Evolutionary conservation across 1,140 invertebrate species (phyloP).

Genomic region (Adoxophyes honmai): DNA sequence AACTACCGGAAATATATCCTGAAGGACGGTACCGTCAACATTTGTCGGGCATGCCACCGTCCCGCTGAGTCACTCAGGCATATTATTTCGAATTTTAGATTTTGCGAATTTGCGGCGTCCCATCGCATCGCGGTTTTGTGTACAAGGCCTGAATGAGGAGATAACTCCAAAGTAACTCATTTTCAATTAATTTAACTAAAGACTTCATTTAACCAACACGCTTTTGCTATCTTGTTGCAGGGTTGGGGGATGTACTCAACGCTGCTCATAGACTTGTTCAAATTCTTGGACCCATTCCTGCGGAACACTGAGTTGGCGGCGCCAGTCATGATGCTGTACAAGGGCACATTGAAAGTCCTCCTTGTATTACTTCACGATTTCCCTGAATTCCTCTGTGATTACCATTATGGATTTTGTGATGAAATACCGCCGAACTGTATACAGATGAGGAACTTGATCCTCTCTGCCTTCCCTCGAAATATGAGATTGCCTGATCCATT

Average conservation of each 20-base stretch:
- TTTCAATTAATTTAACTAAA: no score
- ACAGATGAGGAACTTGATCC: constrained; percentile 98
- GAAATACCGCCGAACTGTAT: constrained; percentile 99
- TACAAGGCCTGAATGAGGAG: no score
- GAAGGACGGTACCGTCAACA: no score
- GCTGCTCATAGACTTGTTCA: constrained; percentile 96
- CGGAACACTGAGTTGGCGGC: constrained; percentile 97
- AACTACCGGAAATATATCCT: no score
- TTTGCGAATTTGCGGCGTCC: no score
- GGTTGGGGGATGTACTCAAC: constrained; percentile 94
- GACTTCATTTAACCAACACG: constrained; percentile 14
- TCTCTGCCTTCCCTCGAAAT: constrained; percentile 98
- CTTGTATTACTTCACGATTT: constrained; percentile 98
- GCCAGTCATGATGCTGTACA: constrained; percentile 95
- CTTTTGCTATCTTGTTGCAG: constrained; percentile 36
- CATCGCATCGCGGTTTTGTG: no score
- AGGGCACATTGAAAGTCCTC: constrained; percentile 97
- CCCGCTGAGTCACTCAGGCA: no score
- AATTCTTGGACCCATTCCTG: constrained; percentile 97
- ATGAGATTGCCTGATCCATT: constrained; percentile 99
- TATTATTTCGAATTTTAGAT: no score
- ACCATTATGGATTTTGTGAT: constrained; percentile 99
- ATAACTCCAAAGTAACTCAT: no score
- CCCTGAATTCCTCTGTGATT: constrained; percentile 99
- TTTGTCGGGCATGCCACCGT: no score